Conservation (phyloP, 1,140 invertebrate species). For the Pinna nobilis region DNA sequence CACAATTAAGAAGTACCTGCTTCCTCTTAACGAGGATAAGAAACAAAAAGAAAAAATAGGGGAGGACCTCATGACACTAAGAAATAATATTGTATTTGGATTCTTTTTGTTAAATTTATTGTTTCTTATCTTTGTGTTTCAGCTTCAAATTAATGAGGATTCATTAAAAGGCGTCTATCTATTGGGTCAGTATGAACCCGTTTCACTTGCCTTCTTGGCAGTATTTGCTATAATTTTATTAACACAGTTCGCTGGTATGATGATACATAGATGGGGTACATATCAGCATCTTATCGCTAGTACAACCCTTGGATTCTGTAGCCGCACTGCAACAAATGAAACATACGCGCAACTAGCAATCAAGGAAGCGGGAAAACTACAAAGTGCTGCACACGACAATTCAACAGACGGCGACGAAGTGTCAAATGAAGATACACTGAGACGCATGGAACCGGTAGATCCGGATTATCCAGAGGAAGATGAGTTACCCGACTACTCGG, state of each 20-base stretch:
- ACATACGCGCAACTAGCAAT: constrained; percentile 25
- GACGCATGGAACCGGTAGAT: neutral
- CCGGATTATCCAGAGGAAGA: constrained; percentile 7
- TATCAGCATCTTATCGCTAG: constrained; percentile 97
- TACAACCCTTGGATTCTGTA: constrained; percentile 75
- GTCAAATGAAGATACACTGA: no score
- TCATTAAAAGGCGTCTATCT: constrained; percentile 29
- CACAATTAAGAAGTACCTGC: constrained; percentile 55
- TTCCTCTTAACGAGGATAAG: constrained; percentile 54
- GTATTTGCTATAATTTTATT: constrained; percentile 73
- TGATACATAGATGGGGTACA: constrained; percentile 88
- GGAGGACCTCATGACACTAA: constrained; percentile 46
- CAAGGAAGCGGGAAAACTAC: constrained; percentile 27
- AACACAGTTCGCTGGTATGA: constrained; percentile 75
- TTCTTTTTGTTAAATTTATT: constrained; percentile 66
- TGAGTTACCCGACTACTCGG: constrained; percentile 4
- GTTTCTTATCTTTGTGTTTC: constrained; percentile 65
- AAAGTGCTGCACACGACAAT: constrained; percentile 3
- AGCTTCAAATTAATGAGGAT: constrained; percentile 49
- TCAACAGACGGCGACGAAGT: neutral
- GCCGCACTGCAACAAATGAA: constrained; percentile 9
- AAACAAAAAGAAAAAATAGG: constrained; percentile 69
- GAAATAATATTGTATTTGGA: constrained; percentile 62
- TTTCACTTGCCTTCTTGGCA: constrained; percentile 60
- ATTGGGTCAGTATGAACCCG: constrained; percentile 30